Conservation (phyloP, 2,797 vertebrate species). For the Cichlasoma orientale region DNA sequence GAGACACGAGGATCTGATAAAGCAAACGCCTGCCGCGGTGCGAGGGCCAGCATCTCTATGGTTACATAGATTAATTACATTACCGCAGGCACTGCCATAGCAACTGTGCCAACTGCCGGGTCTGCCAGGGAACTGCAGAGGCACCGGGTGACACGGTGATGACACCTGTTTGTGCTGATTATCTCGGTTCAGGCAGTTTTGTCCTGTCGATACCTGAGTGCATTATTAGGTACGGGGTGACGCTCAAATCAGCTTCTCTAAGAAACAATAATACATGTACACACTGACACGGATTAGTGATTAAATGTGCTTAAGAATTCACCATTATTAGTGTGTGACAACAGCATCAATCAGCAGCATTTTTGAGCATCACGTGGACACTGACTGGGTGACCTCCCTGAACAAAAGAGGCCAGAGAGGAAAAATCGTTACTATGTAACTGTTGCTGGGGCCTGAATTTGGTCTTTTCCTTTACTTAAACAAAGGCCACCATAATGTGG, state of each 20-base stretch:
- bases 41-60: conserved; percentile 71
- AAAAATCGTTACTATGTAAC: neutral
- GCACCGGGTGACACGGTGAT: conserved; percentile 36
- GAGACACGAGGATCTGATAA: conserved; percentile 36
- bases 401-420: neutral
- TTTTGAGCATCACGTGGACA: neutral
- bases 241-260: neutral
- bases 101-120: conserved; percentile 70
- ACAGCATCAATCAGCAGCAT: neutral
- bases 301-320: neutral
- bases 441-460: neutral
- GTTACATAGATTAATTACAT: conserved; percentile 72
- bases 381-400: neutral
- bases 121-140: conserved; percentile 57
- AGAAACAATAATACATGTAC: neutral
- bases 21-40: conserved; percentile 47
- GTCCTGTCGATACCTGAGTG: conserved; percentile 44
- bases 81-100: conserved; percentile 69
- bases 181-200: conserved; percentile 17
- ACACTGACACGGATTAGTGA: neutral
- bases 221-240: conserved; percentile 28
- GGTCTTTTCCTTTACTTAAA: neutral
- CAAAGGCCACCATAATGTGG: neutral
- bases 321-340: neutral
- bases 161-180: conserved; percentile 59